Conservation (phyloP, 2,888 invertebrate species). For the Tetranychus truncatus region DNA sequence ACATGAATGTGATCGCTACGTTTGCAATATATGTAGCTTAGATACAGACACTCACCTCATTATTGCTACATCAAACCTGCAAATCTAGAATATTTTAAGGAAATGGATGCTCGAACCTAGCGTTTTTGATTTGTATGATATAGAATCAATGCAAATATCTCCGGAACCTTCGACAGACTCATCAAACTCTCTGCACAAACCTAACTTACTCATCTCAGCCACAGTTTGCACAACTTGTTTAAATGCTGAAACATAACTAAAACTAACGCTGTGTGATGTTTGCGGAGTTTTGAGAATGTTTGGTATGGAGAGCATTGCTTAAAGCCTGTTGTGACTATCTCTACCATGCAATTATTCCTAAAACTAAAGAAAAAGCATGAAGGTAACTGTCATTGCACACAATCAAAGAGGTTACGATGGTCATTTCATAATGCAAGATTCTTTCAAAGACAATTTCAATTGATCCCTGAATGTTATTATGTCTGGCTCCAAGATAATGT, state of each 20-base stretch:
- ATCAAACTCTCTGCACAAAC: not conserved
- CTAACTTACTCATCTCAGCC: not conserved
- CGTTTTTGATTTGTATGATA: not conserved
- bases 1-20: not conserved
- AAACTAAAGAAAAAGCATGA: not conserved
- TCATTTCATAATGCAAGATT: conserved; percentile 17
- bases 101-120: not conserved
- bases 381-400: conserved; percentile 12
- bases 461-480: not conserved
- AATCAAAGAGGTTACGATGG: conserved; percentile 18
- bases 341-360: conserved; percentile 36
- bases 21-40: not conserved
- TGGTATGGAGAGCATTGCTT: conserved; percentile 7
- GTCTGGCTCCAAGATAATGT: conserved; percentile 14
- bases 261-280: not conserved
- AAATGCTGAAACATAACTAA: not conserved
- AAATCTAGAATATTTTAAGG: not conserved
- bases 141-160: not conserved
- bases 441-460: conserved; percentile 11
- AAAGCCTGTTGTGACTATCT: conserved; percentile 26
- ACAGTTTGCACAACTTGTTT: not conserved
- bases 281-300: not conserved
- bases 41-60: not conserved
- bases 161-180: not conserved
- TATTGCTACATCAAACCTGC: not conserved